These are phyloP conservation scores for Heliornis fulica DNA, from an alignment of 2,113 vertebrate species.

Conservation along the genomic window DNA sequence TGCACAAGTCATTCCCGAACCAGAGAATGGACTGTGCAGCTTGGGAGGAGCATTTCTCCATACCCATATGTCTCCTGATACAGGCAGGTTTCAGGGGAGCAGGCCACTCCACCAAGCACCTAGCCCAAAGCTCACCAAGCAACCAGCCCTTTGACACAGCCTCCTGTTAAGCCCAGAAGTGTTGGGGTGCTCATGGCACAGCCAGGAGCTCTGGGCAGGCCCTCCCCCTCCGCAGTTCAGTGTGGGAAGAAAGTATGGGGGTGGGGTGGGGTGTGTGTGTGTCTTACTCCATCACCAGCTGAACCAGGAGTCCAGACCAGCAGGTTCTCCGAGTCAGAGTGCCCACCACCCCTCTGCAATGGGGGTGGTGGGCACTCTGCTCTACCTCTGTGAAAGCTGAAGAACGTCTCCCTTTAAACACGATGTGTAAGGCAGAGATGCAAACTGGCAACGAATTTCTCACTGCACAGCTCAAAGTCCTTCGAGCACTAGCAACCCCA, in stretches of 20 bases:
- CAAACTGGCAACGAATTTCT: fast-evolving
- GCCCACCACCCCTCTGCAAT: not conserved
- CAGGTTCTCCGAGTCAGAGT: not conserved
- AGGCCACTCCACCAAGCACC: not conserved
- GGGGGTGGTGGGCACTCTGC: no score
- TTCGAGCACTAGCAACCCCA: not conserved
- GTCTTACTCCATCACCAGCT: not conserved
- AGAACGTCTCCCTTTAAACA: not conserved
- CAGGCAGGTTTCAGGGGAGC: fast-evolving
- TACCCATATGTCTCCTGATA: fast-evolving
- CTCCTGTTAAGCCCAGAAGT: fast-evolving
- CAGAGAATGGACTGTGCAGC: not conserved
- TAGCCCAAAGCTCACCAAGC: not conserved
- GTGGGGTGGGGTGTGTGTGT: no score
- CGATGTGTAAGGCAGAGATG: not conserved
- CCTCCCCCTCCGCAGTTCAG: not conserved
- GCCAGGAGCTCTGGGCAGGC: not conserved
- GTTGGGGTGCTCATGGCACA: not conserved
- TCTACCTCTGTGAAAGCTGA: no score
- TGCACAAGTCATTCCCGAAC: not conserved
- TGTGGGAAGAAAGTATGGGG: not conserved
- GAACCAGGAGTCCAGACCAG: not conserved
- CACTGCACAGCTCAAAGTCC: fast-evolving
- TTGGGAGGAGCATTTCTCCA: not conserved
- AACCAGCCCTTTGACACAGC: not conserved